Evolutionary conservation across 2,888 invertebrate species (phyloP).

Genomic region (Glaucopsyche alexis): DNA sequence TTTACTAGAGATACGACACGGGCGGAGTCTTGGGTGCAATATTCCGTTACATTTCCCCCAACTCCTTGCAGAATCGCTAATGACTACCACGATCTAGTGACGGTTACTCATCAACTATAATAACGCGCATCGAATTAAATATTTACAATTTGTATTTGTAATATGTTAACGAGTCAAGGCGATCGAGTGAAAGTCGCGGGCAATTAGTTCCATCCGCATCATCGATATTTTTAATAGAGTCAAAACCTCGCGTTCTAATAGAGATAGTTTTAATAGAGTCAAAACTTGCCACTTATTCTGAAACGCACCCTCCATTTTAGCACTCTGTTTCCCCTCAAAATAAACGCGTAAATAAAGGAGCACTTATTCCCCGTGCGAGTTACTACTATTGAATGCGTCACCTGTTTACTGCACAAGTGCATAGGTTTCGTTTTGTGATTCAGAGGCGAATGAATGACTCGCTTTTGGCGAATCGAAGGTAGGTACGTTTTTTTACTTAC

Average conservation of each 20-base stretch:
- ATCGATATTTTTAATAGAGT: slow-evolving; percentile 8
- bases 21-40: neutral
- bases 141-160: slow-evolving; percentile 19
- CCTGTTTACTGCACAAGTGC: slow-evolving; percentile 52
- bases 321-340: slow-evolving; percentile 40
- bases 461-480: neutral
- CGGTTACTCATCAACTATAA: neutral
- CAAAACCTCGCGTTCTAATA: neutral
- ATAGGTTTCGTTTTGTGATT: slow-evolving; percentile 58
- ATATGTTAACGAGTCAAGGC: slow-evolving; percentile 27
- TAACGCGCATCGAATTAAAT: slow-evolving; percentile 16
- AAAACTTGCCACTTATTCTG: slow-evolving; percentile 28
- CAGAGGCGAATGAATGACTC: slow-evolving; percentile 43
- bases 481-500: neutral
- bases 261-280: slow-evolving; percentile 8
- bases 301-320: slow-evolving; percentile 39
- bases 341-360: slow-evolving; percentile 43
- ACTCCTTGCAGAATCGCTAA: slow-evolving; percentile 1
- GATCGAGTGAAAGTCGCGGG: slow-evolving; percentile 17
- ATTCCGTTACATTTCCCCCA: neutral
- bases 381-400: slow-evolving; percentile 54
- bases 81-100: neutral
- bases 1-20: neutral
- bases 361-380: slow-evolving; percentile 38
- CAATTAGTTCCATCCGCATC: slow-evolving; percentile 13